Conservation (phyloP, 2,113 vertebrate species). For the Tinamus guttatus region DNA sequence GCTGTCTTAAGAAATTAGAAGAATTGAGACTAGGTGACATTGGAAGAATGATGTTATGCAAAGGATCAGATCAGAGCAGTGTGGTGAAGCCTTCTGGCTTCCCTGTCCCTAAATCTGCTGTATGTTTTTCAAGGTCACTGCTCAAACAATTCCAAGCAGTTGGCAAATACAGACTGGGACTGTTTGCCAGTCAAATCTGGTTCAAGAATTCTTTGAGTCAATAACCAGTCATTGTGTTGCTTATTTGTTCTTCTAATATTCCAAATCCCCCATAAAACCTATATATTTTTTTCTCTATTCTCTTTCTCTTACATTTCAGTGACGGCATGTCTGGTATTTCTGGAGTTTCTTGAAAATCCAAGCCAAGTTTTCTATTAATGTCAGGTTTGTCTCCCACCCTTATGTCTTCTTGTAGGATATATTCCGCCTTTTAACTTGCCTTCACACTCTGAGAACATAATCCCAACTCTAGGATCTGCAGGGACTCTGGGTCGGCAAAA, state of each 20-base stretch:
- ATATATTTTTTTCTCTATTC: conserved; percentile 49
- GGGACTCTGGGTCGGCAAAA: neutral
- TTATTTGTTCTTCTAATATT: conserved; percentile 72
- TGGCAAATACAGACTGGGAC: conserved; percentile 63
- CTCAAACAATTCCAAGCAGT: conserved; percentile 69
- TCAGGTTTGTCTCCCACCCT: neutral
- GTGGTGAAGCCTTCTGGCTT: conserved; percentile 25
- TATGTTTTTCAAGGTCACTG: conserved; percentile 69
- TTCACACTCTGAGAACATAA: neutral
- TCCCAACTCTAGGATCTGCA: neutral
- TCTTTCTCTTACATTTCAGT: conserved; percentile 40
- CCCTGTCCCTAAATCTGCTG: conserved; percentile 27
- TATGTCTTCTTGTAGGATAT: neutral
- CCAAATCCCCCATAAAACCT: conserved; percentile 56
- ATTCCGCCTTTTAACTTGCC: neutral
- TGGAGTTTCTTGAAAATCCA: conserved; percentile 49
- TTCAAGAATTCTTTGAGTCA: conserved; percentile 70
- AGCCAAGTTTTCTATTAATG: neutral
- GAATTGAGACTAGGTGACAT: conserved; percentile 27
- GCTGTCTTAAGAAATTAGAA: conserved; percentile 40
- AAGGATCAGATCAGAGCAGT: conserved; percentile 21
- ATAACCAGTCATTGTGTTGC: conserved; percentile 65
- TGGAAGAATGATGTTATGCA: neutral
- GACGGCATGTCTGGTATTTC: conserved; percentile 48
- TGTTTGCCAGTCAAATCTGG: conserved; percentile 67